Evolutionary conservation across 2,113 vertebrate species (phyloP).

Genomic region (Callaeas wilsoni): DNA sequence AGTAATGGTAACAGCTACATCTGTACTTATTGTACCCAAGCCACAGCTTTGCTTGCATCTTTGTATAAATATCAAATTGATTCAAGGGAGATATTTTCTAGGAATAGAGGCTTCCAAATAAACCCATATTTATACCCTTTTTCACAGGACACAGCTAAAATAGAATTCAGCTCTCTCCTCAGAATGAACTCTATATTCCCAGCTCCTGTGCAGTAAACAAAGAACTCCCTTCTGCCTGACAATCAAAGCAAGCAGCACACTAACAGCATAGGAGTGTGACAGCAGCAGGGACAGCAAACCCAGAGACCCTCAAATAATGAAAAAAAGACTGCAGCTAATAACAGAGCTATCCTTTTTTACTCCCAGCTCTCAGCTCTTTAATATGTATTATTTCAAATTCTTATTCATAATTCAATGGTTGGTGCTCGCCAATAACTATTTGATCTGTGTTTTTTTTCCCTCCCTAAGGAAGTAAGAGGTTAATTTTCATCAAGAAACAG

Average conservation of each 20-base stretch:
- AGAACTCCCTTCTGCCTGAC: background rate
- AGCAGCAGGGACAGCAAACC: background rate
- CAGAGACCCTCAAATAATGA: background rate
- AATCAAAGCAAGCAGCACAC: background rate
- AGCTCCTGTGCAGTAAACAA: background rate
- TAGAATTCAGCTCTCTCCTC: conserved; percentile 18
- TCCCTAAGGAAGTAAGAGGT: conserved; percentile 15
- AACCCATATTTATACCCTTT: background rate
- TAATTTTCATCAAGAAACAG: background rate
- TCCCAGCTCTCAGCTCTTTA: background rate
- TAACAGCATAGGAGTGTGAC: background rate
- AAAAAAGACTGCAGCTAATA: background rate
- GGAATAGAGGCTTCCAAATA: background rate
- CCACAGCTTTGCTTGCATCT: background rate
- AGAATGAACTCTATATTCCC: background rate
- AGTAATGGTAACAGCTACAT: background rate
- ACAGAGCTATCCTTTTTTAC: background rate
- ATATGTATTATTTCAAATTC: background rate
- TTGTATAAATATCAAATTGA: background rate
- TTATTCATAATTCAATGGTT: background rate
- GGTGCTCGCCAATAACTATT: background rate
- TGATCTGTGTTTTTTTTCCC: background rate
- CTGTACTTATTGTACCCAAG: background rate
- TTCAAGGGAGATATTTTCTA: conserved; percentile 14
- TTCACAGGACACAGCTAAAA: conserved; percentile 1